phyloP scores from a whole-genome alignment of 2,797 vertebrate genomes.

The Myotis pilosus region DNA sequence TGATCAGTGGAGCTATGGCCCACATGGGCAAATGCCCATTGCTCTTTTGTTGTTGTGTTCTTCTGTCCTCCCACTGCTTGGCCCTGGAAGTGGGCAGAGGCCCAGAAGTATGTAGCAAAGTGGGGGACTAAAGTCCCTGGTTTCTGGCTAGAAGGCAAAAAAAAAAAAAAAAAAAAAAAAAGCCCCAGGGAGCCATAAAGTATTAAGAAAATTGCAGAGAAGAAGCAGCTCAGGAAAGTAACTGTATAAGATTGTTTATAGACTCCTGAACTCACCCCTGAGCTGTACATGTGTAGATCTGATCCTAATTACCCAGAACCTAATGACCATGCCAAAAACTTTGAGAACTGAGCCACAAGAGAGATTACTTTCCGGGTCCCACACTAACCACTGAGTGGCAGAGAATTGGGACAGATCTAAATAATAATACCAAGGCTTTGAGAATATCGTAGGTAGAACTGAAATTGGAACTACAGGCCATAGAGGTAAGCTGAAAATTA shows the following conservation, averaged over 20 bases:
- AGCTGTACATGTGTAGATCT: neutral
- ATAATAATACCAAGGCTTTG: neutral
- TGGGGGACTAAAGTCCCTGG: neutral
- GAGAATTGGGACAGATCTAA: neutral
- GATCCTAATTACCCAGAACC: neutral
- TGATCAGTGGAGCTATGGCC: neutral
- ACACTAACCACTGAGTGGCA: neutral
- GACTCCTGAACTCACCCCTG: neutral
- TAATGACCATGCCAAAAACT: neutral
- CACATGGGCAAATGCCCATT: neutral
- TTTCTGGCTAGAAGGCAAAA: neutral
- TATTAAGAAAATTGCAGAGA: neutral
- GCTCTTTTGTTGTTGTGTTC: neutral
- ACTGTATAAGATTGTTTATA: neutral
- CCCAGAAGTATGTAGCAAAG: neutral
- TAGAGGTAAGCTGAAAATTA: conserved; percentile 18
- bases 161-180: neutral
- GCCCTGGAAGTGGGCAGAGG: neutral
- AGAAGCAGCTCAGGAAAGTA: neutral
- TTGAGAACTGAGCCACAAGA: neutral
- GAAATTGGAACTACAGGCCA: neutral
- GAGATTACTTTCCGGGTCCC: neutral
- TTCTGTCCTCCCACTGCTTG: neutral
- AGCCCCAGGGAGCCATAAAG: neutral
- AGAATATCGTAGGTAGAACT: neutral